These are phyloP conservation scores for Myotis lucifugus DNA, from an alignment of 2,113 vertebrate genomes.

Conservation along the genomic window DNA sequence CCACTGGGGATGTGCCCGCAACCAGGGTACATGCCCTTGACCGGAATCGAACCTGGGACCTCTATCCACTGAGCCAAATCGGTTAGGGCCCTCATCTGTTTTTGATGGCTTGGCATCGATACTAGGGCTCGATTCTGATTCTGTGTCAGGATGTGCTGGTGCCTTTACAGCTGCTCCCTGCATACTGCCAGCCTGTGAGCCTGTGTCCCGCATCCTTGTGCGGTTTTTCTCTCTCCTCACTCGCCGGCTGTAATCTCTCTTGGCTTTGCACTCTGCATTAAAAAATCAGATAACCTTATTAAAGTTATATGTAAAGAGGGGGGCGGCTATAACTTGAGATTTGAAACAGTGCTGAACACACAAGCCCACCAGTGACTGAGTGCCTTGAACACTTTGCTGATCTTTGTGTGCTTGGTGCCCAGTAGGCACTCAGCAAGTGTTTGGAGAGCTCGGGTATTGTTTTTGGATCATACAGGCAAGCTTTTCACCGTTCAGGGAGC, in stretches of 20 bases:
- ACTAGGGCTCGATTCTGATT: neutral
- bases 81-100: neutral
- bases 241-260: neutral
- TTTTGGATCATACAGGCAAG: neutral
- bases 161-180: neutral
- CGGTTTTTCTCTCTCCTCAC: neutral
- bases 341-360: neutral
- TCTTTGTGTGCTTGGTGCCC: neutral
- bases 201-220: accelerated
- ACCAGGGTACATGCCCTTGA: no score
- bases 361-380: neutral
- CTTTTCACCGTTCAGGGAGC: neutral
- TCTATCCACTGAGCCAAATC: no score
- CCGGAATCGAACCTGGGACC: no score
- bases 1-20: no score
- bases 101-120: neutral
- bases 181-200: accelerated
- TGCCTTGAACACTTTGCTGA: neutral
- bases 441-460: neutral
- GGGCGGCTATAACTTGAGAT: neutral
- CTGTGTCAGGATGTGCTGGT: neutral
- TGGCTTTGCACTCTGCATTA: neutral
- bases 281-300: neutral
- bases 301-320: neutral
- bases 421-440: neutral